A percentile compares a stretch with the other conserved stretches of the same genome.
Evolutionary conservation across 2,113 vertebrate genomes (phyloP).

Genomic region (Oreochromis spilurus): DNA sequence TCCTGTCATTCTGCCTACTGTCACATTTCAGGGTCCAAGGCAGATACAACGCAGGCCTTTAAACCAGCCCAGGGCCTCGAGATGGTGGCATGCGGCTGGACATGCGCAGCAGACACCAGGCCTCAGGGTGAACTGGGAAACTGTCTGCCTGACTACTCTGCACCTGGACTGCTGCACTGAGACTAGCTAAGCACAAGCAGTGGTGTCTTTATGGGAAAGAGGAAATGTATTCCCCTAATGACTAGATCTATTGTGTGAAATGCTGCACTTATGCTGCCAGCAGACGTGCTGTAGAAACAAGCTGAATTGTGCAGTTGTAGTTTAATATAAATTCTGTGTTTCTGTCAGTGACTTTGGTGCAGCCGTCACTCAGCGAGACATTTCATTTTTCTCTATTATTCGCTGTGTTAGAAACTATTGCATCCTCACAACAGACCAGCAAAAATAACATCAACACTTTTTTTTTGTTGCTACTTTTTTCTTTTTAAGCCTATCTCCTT

Average conservation of each 20-base stretch:
- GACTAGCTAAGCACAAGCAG: neutral
- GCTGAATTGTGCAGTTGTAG: constrained; percentile 1
- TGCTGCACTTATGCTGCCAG: neutral
- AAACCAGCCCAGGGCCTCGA: constrained; percentile 30
- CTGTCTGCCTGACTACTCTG: constrained; percentile 12
- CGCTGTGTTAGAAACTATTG: neutral
- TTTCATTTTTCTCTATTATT: constrained; percentile 16
- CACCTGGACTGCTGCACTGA: constrained; percentile 3
- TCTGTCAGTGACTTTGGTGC: neutral
- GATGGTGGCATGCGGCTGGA: constrained; percentile 40
- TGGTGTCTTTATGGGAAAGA: constrained; percentile 1
- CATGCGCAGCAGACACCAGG: constrained; percentile 36
- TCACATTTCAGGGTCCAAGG: constrained; percentile 30
- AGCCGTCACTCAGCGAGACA: neutral
- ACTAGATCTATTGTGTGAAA: constrained; percentile 31
- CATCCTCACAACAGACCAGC: neutral
- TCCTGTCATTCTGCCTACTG: neutral
- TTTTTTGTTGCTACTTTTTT: constrained; percentile 3
- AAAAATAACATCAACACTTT: neutral
- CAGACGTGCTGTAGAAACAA: neutral
- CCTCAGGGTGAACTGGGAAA: constrained; percentile 38
- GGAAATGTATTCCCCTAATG: constrained; percentile 25
- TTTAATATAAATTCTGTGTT: constrained; percentile 12
- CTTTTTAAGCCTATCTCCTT: neutral
- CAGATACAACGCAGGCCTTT: constrained; percentile 28